Evolutionary conservation across 2,888 invertebrate genomes (phyloP), one percentile per base, ranked within the genome.

Genomic region (Tholera decimalis): DNA sequence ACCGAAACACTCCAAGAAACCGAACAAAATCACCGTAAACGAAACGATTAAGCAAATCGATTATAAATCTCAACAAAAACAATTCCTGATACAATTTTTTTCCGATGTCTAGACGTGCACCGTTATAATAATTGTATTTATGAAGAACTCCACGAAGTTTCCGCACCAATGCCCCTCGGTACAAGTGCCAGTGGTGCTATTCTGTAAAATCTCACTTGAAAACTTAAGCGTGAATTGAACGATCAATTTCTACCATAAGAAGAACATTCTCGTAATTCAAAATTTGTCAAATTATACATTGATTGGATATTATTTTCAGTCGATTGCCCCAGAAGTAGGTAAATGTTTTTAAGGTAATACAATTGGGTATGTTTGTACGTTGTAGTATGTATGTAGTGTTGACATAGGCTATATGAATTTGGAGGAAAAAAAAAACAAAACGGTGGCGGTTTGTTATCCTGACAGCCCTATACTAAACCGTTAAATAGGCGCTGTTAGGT

Each of bases 81-180:
- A 59, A 51, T 67, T 58, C 53, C 54, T 57, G 59, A 46, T 62
- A 57, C 62, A 75, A 49, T 78, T 78, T 74, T 43, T 64, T 73
- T 71, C 59, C 24, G 39, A 11, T 24, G 79, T 79, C 79, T 79
- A 79, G 77, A 68, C 73, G 1, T 4, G 26, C 18, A 26, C 79
- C 62, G 73, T 71, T 79, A 79, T 65, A 57, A 46, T 77, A 28
- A 73, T 73, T 41, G 47, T 79, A 61, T 69, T 73, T 67, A 65
- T 66, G 59, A 49, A 63, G 63, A 67, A 46, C 18, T 26, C 3
- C 58, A 39, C 39, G 5, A 0, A 15, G 59, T 69, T 61, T 59
- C 63, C 63, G 74, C 77, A 41, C 41, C 65, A 78, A 44, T 35
- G 77, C 59, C 46, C 63, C 15, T 24, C 39, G 55, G 18, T 13